Conservation (phyloP, 2,888 invertebrate genomes). For the Chaitophorus viminalis region DNA sequence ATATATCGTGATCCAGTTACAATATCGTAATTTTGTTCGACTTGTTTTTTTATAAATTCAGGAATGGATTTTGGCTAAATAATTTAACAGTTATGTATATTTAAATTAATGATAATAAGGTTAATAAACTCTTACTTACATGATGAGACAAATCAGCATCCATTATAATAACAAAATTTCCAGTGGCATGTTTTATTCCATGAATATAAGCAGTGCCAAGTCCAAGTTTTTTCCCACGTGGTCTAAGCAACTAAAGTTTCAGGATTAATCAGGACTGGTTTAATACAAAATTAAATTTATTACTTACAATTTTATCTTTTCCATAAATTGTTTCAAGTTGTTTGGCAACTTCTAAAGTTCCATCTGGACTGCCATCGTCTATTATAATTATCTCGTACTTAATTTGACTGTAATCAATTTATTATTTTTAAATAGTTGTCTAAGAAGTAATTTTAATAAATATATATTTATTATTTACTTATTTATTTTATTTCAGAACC, state of each 20-base stretch:
- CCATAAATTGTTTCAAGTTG: slow-evolving; percentile 93
- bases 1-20: slow-evolving; percentile 93
- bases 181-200: slow-evolving; percentile 94
- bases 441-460: background rate
- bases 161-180: slow-evolving; percentile 96
- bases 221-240: slow-evolving; percentile 92
- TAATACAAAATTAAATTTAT: background rate
- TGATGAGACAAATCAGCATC: slow-evolving; percentile 99
- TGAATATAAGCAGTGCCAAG: slow-evolving; percentile 98
- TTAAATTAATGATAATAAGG: too few species aligned
- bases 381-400: slow-evolving; percentile 95
- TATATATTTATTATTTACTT: too few species aligned
- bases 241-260: slow-evolving; percentile 75
- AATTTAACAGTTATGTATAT: too few species aligned
- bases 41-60: slow-evolving; percentile 86
- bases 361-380: slow-evolving; percentile 98
- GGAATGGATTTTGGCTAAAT: slow-evolving; percentile 93
- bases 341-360: slow-evolving; percentile 91
- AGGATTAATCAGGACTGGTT: background rate
- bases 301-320: slow-evolving; percentile 78
- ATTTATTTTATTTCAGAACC: background rate
- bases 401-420: slow-evolving; percentile 71
- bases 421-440: background rate
- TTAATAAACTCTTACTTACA: slow-evolving; percentile 71
- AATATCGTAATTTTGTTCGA: slow-evolving; percentile 81